Base-by-base conservation (phyloP, 2,113 vertebrate species). In the Nycticryphes semicollaris region DNA sequence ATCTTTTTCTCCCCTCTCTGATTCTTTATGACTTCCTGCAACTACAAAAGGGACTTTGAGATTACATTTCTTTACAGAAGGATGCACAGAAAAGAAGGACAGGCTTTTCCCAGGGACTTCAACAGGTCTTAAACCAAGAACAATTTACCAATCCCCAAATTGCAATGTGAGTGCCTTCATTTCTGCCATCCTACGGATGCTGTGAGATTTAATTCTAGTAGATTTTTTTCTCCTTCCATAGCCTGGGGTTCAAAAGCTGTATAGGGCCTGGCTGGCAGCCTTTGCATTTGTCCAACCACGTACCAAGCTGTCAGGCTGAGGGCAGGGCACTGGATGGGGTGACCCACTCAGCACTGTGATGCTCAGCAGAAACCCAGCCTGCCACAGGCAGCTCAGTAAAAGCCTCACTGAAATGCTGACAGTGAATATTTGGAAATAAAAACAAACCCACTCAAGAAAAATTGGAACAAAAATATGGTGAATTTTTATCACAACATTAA, bases 401-500 rank as follows among this genome's bases (percentile, higher is more conserved):
- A 45, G n/a, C 22, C 56, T 73, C 64, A 53, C 0, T 2, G 1
- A 84, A 87, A 56, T 1, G 0, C 37, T 62, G 33, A 43, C 39
- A 70, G n/a, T 7, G 50, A 69, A 15, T n/a, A 73, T 41, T 74
- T 75, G 64, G 50, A 89, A 74, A 81, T 28, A 43, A 68, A 94
- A 87, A 7, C 28, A 43, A 48, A 30, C 6, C 6, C 14, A 21
- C 27, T 14, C 48, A 45, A 1, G 33, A 64, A 30, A 12, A 84
- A 28, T 0, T 27, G 63, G 45, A 62, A 89, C 14, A 37, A 86
- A 82, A 73, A 48, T 7, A 7, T 0, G 27, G 27, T 2, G 22
- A 78, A 24, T 51, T 39, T 78, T 50, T 28, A 41, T 33, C 30
- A 18, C 17, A 41, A 67, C 14, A 31, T 39, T 47, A 33, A 51